Conservation (phyloP, 2,113 vertebrate genomes). For the Onychostoma macrolepis region DNA sequence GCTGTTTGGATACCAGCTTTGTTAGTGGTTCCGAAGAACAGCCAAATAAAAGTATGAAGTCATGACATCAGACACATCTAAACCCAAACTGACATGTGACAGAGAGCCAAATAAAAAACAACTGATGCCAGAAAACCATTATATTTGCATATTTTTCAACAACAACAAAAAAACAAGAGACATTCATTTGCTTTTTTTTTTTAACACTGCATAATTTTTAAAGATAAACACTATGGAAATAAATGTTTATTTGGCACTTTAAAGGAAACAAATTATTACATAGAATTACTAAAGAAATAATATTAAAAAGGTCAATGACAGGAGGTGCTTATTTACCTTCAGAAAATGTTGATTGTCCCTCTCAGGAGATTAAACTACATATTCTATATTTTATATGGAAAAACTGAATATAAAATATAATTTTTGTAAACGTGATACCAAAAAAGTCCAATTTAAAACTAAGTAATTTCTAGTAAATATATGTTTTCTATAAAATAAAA, state of each 20-base stretch:
- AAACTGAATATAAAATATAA: neutral
- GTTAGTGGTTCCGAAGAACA: neutral
- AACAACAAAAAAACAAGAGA: too few species aligned
- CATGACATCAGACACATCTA: neutral
- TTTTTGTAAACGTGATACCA: neutral
- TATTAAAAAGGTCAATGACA: neutral
- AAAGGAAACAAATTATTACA: neutral
- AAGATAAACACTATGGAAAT: neutral
- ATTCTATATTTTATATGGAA: neutral
- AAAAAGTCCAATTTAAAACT: neutral
- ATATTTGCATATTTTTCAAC: neutral
- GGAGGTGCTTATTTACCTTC: neutral
- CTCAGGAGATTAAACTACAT: neutral
- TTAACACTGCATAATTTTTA: neutral
- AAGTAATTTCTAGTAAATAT: neutral
- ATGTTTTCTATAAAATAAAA: neutral
- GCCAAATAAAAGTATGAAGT: neutral
- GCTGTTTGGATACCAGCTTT: slow-evolving; percentile 8
- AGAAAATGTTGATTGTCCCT: neutral
- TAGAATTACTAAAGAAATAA: too few species aligned
- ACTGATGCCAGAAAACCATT: neutral
- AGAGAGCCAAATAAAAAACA: neutral
- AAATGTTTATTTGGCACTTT: neutral
- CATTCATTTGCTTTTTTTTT: neutral
- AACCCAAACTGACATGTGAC: neutral